phyloP scores from a whole-genome alignment of 2,888 invertebrate genomes.

The Minunthozetes semirufus region DNA sequence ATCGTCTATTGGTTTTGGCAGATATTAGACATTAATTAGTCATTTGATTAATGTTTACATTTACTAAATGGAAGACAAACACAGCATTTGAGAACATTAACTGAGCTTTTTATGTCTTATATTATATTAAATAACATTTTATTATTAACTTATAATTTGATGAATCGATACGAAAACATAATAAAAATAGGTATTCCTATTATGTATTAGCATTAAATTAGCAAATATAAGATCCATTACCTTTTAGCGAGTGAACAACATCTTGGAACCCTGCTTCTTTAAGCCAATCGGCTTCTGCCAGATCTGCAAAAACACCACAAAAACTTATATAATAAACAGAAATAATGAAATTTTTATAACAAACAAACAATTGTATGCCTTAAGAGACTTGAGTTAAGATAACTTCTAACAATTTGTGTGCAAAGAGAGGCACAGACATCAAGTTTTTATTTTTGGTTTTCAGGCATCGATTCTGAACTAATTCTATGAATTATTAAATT shows the following conservation, averaged over 20 bases:
- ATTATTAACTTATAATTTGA: too few relatives aligned
- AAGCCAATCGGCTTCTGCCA: slow-evolving; percentile 22
- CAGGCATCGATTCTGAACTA: too few relatives aligned
- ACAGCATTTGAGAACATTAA: neutral
- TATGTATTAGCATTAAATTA: neutral
- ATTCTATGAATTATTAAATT: too few relatives aligned
- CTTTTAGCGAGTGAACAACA: slow-evolving; percentile 22
- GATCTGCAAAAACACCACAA: neutral
- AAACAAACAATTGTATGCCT: too few relatives aligned
- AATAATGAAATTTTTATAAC: neutral
- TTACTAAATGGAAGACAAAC: neutral
- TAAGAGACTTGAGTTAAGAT: too few relatives aligned
- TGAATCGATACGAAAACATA: neutral
- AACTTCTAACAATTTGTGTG: too few relatives aligned
- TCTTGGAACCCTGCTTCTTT: slow-evolving; percentile 19
- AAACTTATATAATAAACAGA: too few relatives aligned
- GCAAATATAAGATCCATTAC: neutral
- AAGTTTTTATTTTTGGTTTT: too few relatives aligned
- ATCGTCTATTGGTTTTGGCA: neutral
- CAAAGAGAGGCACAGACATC: too few relatives aligned
- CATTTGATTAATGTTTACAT: neutral
- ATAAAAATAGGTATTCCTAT: neutral
- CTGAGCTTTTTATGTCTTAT: too few relatives aligned
- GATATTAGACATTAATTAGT: neutral
- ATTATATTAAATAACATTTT: too few relatives aligned